These are phyloP conservation scores for Byasa hedistus DNA, from an alignment of 2,888 invertebrate species.

Conservation along the genomic window DNA sequence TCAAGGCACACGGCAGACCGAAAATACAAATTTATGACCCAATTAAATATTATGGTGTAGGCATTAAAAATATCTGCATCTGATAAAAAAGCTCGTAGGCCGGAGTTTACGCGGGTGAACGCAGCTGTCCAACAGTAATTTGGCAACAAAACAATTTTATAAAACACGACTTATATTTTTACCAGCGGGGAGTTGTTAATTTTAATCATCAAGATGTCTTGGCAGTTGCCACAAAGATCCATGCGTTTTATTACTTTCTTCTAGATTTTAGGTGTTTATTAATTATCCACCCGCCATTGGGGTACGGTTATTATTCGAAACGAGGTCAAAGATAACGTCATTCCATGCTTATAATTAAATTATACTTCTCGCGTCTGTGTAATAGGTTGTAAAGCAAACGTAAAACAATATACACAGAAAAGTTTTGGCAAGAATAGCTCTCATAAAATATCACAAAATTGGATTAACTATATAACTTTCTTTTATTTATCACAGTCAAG, in stretches of 20 bases:
- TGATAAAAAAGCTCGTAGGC: slow-evolving; percentile 34
- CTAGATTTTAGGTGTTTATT: slow-evolving; percentile 62
- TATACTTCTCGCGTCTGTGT: slow-evolving; percentile 8
- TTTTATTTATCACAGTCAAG: no score
- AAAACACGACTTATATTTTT: slow-evolving; percentile 67
- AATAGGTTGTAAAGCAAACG: slow-evolving; percentile 23
- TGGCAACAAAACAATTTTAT: slow-evolving; percentile 68
- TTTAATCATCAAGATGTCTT: slow-evolving; percentile 74
- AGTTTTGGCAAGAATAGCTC: neutral
- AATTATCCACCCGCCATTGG: slow-evolving; percentile 55
- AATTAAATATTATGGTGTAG: slow-evolving; percentile 17
- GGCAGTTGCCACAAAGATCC: slow-evolving; percentile 73
- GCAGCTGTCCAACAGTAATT: slow-evolving; percentile 71
- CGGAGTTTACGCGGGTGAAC: slow-evolving; percentile 31
- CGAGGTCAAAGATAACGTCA: slow-evolving; percentile 38
- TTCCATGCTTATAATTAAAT: slow-evolving; percentile 25
- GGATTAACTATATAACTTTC: no score
- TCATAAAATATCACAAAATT: no score
- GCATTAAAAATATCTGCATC: slow-evolving; percentile 27
- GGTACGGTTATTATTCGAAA: slow-evolving; percentile 38
- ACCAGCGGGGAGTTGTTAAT: slow-evolving; percentile 59
- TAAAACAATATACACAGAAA: slow-evolving; percentile 12
- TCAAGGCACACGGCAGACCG: neutral
- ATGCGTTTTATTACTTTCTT: slow-evolving; percentile 67
- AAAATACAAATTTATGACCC: slow-evolving; percentile 13